A percentile compares a stretch with the other conserved stretches of the same genome.
phyloP scores from a whole-genome alignment of 2,888 invertebrate genomes.

The Adelphocoris suturalis region DNA sequence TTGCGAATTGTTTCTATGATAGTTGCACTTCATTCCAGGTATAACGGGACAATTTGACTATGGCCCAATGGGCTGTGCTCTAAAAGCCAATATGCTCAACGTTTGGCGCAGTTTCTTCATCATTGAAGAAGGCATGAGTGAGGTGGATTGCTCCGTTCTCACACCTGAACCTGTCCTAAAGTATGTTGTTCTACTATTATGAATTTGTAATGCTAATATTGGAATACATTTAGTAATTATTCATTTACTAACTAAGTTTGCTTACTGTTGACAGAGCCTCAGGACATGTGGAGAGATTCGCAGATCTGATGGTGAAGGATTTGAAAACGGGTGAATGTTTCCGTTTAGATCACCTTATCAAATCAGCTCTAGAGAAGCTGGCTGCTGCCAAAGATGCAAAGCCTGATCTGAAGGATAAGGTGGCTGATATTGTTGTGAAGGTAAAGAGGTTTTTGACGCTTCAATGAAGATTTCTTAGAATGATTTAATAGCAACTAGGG shows the following conservation, averaged over 20 bases:
- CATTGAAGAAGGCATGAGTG: slow-evolving; percentile 98
- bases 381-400: slow-evolving; percentile 90
- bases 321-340: slow-evolving; percentile 97
- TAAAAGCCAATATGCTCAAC: slow-evolving; percentile 96
- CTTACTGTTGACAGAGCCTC: slow-evolving; percentile 86
- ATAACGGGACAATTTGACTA: slow-evolving; percentile 95
- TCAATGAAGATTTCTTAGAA: no score
- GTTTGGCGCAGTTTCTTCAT: slow-evolving; percentile 98
- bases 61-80: slow-evolving; percentile 99
- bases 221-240: background rate
- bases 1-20: background rate
- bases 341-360: slow-evolving; percentile 97
- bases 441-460: no score
- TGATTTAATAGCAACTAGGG: no score
- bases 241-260: background rate
- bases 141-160: slow-evolving; percentile 98
- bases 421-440: slow-evolving; percentile 88
- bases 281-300: slow-evolving; percentile 99
- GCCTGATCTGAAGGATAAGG: slow-evolving; percentile 85
- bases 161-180: slow-evolving; percentile 98
- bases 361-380: slow-evolving; percentile 93
- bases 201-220: slow-evolving; percentile 14
- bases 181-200: slow-evolving; percentile 80
- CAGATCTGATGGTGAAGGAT: slow-evolving; percentile 99
- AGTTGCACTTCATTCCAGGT: no score